These are phyloP conservation scores for Gouania willdenowi DNA, from an alignment of 2,797 vertebrate species.

Conservation along the genomic window DNA sequence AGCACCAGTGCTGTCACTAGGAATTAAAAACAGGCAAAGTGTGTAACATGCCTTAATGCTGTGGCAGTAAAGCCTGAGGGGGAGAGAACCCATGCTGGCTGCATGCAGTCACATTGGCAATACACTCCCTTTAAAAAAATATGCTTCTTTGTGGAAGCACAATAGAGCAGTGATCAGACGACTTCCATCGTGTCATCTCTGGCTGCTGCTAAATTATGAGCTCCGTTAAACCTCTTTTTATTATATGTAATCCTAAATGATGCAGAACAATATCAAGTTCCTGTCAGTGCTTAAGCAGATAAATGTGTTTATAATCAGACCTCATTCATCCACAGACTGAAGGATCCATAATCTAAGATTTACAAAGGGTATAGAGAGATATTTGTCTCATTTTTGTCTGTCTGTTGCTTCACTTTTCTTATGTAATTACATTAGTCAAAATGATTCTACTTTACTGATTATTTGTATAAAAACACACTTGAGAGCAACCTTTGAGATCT, in stretches of 20 bases:
- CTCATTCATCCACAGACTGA: no score
- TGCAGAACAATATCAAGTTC: background rate
- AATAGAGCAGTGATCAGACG: conserved; percentile 5
- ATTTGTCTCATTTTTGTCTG: no score
- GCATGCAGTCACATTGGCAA: conserved; percentile 17
- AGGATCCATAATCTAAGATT: no score
- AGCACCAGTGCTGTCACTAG: conserved; percentile 56
- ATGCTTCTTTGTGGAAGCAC: conserved; percentile 8
- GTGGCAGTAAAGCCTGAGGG: conserved; percentile 36
- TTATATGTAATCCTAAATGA: conserved; percentile 1
- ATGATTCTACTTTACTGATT: no score
- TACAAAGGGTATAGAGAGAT: no score
- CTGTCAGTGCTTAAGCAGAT: background rate
- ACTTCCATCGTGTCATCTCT: no score
- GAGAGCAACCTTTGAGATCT: no score
- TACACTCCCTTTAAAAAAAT: conserved; percentile 5
- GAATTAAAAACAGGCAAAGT: conserved; percentile 60
- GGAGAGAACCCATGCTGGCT: conserved; percentile 15
- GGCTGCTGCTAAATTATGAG: conserved; percentile 1
- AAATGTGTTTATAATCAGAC: background rate
- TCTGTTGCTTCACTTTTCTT: no score
- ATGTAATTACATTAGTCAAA: no score
- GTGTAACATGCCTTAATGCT: conserved; percentile 56
- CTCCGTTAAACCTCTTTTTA: background rate
- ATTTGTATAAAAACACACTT: no score